phyloP scores from a whole-genome alignment of 2,113 vertebrate species.

The Neolamprologus toae region DNA sequence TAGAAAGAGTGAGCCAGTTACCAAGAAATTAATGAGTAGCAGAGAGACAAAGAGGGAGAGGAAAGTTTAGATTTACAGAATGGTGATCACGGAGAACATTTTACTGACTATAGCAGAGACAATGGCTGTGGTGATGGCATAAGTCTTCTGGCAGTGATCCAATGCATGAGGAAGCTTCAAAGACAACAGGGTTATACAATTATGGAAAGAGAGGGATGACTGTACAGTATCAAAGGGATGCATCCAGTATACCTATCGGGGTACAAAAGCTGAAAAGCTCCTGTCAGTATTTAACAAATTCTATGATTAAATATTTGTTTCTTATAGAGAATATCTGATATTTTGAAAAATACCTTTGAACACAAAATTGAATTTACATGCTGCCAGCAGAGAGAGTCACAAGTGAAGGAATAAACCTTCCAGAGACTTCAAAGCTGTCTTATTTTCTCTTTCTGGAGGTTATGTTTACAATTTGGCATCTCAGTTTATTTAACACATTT shows the following conservation, averaged over 20 bases:
- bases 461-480: background rate
- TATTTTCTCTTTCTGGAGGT: background rate
- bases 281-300: background rate
- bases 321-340: background rate
- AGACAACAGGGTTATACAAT: background rate
- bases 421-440: background rate
- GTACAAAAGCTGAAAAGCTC: background rate
- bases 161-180: background rate
- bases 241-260: background rate
- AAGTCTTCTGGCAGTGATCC: background rate
- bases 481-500: constrained; percentile 20
- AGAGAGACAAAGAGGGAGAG: background rate
- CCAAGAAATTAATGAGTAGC: constrained; percentile 27
- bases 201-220: background rate
- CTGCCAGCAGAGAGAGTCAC: background rate
- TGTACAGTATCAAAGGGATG: background rate
- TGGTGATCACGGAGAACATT: background rate
- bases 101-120: constrained; percentile 3
- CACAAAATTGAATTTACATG: background rate
- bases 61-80: constrained; percentile 15
- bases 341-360: background rate
- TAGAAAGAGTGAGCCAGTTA: constrained; percentile 67
- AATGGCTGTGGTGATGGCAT: background rate
- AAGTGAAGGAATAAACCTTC: background rate
- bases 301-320: background rate